These are phyloP conservation scores for Podilymbus podiceps DNA, from an alignment of 2,113 vertebrate species.

Conservation along the genomic window DNA sequence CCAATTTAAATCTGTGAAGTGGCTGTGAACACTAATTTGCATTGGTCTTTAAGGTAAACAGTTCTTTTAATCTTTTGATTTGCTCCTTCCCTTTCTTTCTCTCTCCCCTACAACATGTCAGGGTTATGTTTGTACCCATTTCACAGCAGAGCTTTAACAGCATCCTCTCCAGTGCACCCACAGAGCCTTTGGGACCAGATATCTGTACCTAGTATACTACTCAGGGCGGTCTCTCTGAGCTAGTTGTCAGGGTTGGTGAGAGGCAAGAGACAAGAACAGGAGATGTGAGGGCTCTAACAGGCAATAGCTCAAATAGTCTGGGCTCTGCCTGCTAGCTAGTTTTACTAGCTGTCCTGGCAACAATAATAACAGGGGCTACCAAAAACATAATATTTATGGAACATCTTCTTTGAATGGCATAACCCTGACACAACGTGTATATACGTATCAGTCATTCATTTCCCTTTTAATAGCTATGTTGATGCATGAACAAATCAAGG, in stretches of 20 bases:
- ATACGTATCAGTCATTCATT: neutral
- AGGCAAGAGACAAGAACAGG: neutral
- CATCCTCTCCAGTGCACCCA: neutral
- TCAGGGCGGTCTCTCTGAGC: no score
- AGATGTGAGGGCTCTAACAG: neutral
- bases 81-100: neutral
- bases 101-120: fast-evolving
- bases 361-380: neutral
- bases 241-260: neutral
- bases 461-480: neutral
- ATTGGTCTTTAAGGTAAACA: neutral
- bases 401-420: neutral
- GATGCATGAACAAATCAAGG: neutral
- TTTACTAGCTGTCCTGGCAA: neutral
- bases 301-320: neutral
- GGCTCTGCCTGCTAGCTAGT: neutral
- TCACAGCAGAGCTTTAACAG: neutral
- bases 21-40: neutral
- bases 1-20: neutral
- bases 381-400: neutral
- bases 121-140: neutral
- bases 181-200: fast-evolving
- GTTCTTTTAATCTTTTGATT: neutral
- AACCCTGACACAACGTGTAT: neutral
- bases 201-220: no score